phyloP scores from a whole-genome alignment of 2,888 invertebrate species.

The Mesorhabditis sp. region DNA sequence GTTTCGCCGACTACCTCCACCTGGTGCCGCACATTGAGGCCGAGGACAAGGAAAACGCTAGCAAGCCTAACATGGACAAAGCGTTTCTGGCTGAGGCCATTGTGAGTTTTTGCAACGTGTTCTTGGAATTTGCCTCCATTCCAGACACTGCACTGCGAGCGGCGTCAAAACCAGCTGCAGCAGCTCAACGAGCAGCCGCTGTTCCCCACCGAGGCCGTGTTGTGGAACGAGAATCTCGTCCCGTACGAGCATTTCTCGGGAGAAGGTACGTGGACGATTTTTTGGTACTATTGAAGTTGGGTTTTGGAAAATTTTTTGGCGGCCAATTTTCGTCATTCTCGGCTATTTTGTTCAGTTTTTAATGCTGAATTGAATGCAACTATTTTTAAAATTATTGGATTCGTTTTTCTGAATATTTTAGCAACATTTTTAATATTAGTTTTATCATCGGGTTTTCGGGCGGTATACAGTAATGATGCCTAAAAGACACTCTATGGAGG shows the following conservation, averaged over 20 bases:
- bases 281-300: no score
- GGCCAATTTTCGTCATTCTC: no score
- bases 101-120: conserved; percentile 64
- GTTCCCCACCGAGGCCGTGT: conserved; percentile 93
- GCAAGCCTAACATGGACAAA: conserved; percentile 58
- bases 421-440: no score
- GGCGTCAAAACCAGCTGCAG: conserved; percentile 69
- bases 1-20: conserved; percentile 81
- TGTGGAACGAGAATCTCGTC: conserved; percentile 98
- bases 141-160: conserved; percentile 42
- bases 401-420: no score
- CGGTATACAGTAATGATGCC: no score
- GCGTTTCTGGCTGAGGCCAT: conserved; percentile 80
- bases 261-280: conserved; percentile 66
- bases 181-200: conserved; percentile 94
- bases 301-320: no score
- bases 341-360: no score
- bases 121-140: not conserved
- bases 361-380: no score
- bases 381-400: no score
- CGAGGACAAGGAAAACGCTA: conserved; percentile 27
- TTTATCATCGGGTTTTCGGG: no score
- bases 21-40: conserved; percentile 76
- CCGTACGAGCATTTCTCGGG: conserved; percentile 95
- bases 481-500: no score